Evolutionary conservation across 2,888 invertebrate genomes (phyloP).

Genomic region (Drosophila demipolita): DNA sequence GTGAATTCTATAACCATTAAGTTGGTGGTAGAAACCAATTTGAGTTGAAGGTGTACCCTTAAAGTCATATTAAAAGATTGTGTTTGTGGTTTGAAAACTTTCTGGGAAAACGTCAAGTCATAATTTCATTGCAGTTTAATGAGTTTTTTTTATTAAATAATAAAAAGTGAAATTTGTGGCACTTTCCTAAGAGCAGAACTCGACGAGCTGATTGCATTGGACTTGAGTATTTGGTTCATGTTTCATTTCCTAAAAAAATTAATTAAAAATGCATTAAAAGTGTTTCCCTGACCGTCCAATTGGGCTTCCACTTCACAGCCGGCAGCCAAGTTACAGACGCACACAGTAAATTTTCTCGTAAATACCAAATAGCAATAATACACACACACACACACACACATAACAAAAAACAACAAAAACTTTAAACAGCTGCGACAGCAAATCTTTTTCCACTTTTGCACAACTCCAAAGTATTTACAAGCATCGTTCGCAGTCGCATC

Average conservation of each 20-base stretch:
- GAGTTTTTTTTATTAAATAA: background rate
- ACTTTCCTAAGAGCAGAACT: background rate
- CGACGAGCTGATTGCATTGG: background rate
- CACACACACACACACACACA: constrained; percentile 8
- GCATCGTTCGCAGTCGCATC: constrained; percentile 75
- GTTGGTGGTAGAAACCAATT: background rate
- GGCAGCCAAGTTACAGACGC: constrained; percentile 32
- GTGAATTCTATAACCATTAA: background rate
- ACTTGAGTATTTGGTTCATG: constrained; percentile 2
- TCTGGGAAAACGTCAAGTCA: background rate
- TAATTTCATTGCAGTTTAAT: background rate
- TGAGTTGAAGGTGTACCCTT: background rate
- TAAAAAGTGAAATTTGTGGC: background rate
- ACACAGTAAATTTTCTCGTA: constrained; percentile 47
- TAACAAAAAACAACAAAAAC: constrained; percentile 21
- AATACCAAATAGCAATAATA: constrained; percentile 51
- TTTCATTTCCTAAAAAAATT: constrained; percentile 52
- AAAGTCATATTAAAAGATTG: background rate
- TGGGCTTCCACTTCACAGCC: background rate
- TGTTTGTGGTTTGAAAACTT: background rate
- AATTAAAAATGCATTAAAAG: constrained; percentile 74
- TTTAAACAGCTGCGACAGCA: constrained; percentile 68
- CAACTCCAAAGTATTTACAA: constrained; percentile 77
- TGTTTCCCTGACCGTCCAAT: constrained; percentile 21
- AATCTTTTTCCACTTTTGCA: constrained; percentile 75